Evolutionary conservation across 2,797 vertebrate species (phyloP), one percentile per base, ranked within the genome.

Genomic region (Smutsia temminckii): DNA sequence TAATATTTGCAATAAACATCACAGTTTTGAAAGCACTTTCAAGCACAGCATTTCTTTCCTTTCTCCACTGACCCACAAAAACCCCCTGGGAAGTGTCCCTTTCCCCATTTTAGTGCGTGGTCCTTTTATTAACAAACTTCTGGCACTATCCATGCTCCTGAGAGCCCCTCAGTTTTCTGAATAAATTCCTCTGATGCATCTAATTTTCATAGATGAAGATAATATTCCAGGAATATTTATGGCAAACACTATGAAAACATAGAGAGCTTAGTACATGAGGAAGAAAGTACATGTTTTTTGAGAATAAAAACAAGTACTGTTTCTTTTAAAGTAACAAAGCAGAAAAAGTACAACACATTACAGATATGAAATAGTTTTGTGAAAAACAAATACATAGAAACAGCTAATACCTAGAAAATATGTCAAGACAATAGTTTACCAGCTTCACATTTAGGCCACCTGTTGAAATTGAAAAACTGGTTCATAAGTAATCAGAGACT

Each of bases 261-360:
- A 64, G 40, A 83, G 29, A 74, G 11, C 25, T 81, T 63, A 63
- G 46, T 64, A 69, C 12, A 69, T 32, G 16, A 91, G 21, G 32
- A 21, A 66, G 59, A 85, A 51, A 95, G 72, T 14, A 55, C 27
- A 46, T 72, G 25, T 72, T 75, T 80, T 78, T 66, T 25, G 13
- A 46, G 46, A 46, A 46, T 12, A 46, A 46, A 46, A 11, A 46
- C 46, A 46, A 12, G 46, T 12, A 46, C 46, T 46, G 46, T 46
- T 85, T 93, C 40, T 89, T 96, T 92, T 68, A 51, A 72, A 92
- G 46, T 34, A 95, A 40, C 14, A 40, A 96, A 93, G 51, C 61
- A 93, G 55, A 64, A 75, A 91, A 93, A 93, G 40, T 32, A 4
- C 63, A 63, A 57, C 46, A 29, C 12, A 69, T 79, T 71, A 34